phyloP scores from a whole-genome alignment of 2,113 vertebrate species.

The Bubalus kerabau region DNA sequence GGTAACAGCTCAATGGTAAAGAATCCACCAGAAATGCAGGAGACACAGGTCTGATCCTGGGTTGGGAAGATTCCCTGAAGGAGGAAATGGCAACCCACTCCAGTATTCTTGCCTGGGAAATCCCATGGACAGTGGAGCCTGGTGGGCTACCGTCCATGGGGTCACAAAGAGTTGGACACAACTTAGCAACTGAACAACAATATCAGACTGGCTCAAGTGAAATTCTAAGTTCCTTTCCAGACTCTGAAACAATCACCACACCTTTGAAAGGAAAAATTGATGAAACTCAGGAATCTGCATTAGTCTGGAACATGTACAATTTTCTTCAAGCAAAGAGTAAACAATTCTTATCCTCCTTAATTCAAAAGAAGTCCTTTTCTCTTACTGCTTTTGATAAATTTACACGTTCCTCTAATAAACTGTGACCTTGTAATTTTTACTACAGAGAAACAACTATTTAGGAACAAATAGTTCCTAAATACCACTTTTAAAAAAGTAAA shows the following conservation, averaged over 20 bases:
- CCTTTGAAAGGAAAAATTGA: background rate
- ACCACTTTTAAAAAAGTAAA: background rate
- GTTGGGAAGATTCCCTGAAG: background rate
- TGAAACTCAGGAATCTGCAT: background rate
- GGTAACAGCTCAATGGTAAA: background rate
- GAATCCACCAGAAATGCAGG: background rate
- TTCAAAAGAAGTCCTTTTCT: constrained; percentile 26
- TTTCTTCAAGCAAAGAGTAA: constrained; percentile 21
- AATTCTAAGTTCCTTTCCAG: background rate
- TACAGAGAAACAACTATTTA: constrained; percentile 22
- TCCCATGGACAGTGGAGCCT: background rate
- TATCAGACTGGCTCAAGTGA: background rate
- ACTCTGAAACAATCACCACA: background rate
- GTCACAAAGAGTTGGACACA: background rate
- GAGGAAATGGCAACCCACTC: background rate
- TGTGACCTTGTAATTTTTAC: background rate
- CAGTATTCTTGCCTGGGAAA: background rate
- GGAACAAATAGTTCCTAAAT: background rate
- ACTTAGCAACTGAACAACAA: background rate
- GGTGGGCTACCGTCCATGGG: background rate
- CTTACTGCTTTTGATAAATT: constrained; percentile 14
- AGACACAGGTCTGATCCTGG: background rate
- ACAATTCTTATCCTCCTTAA: constrained; percentile 11
- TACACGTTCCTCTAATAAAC: background rate
- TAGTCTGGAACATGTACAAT: background rate